phyloP scores from a whole-genome alignment of 2,113 vertebrate genomes.

The Ramphastos sulfuratus region DNA sequence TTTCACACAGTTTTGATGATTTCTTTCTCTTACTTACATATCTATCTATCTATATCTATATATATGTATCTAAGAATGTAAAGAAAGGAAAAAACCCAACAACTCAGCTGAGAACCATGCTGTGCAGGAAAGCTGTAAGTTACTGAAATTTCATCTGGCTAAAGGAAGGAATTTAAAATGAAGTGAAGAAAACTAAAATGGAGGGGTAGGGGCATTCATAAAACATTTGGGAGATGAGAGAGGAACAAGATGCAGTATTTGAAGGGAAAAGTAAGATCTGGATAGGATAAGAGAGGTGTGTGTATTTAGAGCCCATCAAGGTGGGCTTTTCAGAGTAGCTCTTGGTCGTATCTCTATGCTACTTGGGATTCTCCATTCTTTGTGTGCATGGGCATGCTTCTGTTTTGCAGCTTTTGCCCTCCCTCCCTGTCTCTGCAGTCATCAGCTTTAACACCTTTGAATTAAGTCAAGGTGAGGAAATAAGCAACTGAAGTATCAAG shows the following conservation, averaged over 20 bases:
- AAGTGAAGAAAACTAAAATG: not conserved
- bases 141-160: not conserved
- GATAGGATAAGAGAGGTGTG: not conserved
- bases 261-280: not conserved
- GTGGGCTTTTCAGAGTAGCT: not conserved
- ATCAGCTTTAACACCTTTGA: not conserved
- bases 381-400: not conserved
- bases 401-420: not conserved
- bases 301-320: not conserved
- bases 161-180: not conserved
- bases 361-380: not conserved
- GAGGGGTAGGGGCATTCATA: fast-evolving
- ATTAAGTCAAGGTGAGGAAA: not conserved
- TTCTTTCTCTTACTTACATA: not conserved
- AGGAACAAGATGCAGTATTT: not conserved
- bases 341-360: not conserved
- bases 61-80: not conserved
- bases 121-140: not conserved
- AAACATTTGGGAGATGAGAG: not conserved
- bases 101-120: not conserved
- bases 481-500: not conserved
- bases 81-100: not conserved
- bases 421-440: not conserved
- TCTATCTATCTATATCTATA: too few relatives aligned
- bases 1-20: not conserved